These are phyloP conservation scores for Sinocyclocheilus grahami DNA, from an alignment of 2,113 vertebrate genomes.

Conservation along the genomic window DNA sequence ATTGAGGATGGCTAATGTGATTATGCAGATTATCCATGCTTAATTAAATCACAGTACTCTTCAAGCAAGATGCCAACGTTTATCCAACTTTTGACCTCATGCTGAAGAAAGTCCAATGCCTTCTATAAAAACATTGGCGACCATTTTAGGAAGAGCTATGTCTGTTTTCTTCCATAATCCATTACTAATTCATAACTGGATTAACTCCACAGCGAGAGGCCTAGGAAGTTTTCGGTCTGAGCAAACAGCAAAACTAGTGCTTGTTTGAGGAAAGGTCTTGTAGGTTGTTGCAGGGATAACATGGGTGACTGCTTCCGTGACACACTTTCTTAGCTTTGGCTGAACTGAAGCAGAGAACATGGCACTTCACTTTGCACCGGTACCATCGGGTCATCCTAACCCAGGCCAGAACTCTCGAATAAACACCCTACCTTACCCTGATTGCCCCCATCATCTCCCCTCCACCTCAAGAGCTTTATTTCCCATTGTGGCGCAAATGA, in stretches of 20 bases:
- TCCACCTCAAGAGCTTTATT: slow-evolving; percentile 1
- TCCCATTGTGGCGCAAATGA: not conserved
- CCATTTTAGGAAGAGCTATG: slow-evolving; percentile 44
- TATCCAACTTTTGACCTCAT: slow-evolving; percentile 63
- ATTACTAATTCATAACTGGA: slow-evolving; percentile 72
- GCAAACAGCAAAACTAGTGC: slow-evolving; percentile 7
- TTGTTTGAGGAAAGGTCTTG: not conserved
- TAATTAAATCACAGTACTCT: slow-evolving; percentile 65
- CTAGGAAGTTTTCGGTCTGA: not conserved
- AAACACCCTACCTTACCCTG: not conserved
- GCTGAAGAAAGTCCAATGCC: slow-evolving; percentile 22
- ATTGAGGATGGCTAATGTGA: slow-evolving; percentile 71
- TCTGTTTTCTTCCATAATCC: slow-evolving; percentile 59
- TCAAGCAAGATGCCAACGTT: slow-evolving; percentile 55
- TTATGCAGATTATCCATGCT: slow-evolving; percentile 66
- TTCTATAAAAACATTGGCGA: slow-evolving; percentile 55
- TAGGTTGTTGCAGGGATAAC: slow-evolving; percentile 42
- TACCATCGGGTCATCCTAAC: slow-evolving; percentile 68
- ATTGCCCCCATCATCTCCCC: not conserved
- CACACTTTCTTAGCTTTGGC: slow-evolving; percentile 80
- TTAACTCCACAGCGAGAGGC: slow-evolving; percentile 51
- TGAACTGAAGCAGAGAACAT: slow-evolving; percentile 73
- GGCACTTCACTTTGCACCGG: slow-evolving; percentile 71
- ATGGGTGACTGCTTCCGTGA: slow-evolving; percentile 43
- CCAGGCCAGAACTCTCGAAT: slow-evolving; percentile 55